Percentiles rank a stretch among this genome's conserved stretches.
These are phyloP conservation scores for Diogma glabrata DNA, from an alignment of 2,888 invertebrate species.

Conservation along the genomic window DNA sequence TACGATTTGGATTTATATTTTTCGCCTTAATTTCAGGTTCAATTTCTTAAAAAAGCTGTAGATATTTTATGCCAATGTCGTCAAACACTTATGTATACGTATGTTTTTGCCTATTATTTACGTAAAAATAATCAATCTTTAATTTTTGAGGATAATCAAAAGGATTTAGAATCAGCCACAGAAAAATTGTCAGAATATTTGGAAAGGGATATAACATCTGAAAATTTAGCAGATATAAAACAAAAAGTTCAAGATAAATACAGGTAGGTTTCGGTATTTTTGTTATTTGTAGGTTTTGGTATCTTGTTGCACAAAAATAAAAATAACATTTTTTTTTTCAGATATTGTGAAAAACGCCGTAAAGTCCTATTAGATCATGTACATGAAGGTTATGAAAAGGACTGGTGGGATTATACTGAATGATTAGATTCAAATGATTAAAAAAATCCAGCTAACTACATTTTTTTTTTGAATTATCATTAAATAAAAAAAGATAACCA, in stretches of 20 bases:
- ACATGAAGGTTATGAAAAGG: constrained; percentile 97
- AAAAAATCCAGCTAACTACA: too few relatives aligned
- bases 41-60: constrained; percentile 95
- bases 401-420: constrained; percentile 95
- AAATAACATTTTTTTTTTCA: constrained; percentile 35
- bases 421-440: constrained; percentile 34
- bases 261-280: constrained; percentile 48
- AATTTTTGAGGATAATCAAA: constrained; percentile 98
- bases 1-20: background rate
- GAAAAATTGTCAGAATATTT: constrained; percentile 95
- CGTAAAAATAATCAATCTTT: constrained; percentile 96
- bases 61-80: constrained; percentile 94
- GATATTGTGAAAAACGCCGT: constrained; percentile 96
- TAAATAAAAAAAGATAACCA: too few relatives aligned
- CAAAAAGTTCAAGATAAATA: constrained; percentile 98
- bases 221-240: constrained; percentile 94
- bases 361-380: constrained; percentile 94
- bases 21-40: constrained; percentile 49
- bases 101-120: constrained; percentile 98
- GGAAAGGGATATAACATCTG: constrained; percentile 94
- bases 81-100: constrained; percentile 97
- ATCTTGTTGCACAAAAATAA: background rate
- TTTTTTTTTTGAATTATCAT: too few relatives aligned
- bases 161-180: constrained; percentile 93
- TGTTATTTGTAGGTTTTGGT: background rate